These are phyloP conservation scores for Pagrus major DNA, from an alignment of 2,113 vertebrate genomes.

Conservation along the genomic window DNA sequence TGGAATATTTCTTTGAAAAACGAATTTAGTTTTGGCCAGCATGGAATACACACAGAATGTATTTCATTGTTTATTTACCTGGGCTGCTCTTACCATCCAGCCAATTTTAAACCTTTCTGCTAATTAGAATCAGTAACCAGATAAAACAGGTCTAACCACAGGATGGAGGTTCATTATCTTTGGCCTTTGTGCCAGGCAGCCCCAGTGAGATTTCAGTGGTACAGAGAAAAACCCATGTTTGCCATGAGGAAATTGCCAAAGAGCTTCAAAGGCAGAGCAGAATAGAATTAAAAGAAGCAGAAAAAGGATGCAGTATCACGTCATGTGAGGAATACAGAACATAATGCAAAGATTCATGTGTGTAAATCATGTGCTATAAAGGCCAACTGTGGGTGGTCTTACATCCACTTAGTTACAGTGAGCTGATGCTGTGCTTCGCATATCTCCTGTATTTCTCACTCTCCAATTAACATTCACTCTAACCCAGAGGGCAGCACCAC, in stretches of 20 bases:
- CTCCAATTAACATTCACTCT: slow-evolving; percentile 43
- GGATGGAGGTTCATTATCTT: slow-evolving; percentile 30
- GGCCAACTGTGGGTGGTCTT: background rate
- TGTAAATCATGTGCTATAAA: slow-evolving; percentile 9
- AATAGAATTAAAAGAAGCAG: slow-evolving; percentile 10
- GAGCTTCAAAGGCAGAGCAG: slow-evolving; percentile 26
- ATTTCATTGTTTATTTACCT: background rate
- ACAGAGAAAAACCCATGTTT: slow-evolving; percentile 7
- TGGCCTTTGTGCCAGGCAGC: slow-evolving; percentile 30
- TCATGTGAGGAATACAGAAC: slow-evolving; percentile 18
- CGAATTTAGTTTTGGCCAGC: background rate
- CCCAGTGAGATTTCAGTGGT: background rate
- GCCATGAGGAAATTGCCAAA: slow-evolving; percentile 39
- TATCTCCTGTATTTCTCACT: slow-evolving; percentile 27
- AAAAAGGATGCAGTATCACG: background rate
- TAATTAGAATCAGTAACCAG: slow-evolving; percentile 31
- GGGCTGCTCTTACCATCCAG: background rate
- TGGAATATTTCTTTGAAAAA: background rate
- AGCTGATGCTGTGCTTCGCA: slow-evolving; percentile 11
- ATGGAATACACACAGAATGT: background rate
- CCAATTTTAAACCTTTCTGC: slow-evolving; percentile 18
- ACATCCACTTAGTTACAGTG: slow-evolving; percentile 12
- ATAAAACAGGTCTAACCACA: slow-evolving; percentile 20
- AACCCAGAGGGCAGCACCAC: slow-evolving; percentile 41
- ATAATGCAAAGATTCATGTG: background rate